Percentiles rank a stretch among this genome's conserved stretches.
Conservation (phyloP, 2,797 vertebrate species). For the Siniperca undulata region DNA sequence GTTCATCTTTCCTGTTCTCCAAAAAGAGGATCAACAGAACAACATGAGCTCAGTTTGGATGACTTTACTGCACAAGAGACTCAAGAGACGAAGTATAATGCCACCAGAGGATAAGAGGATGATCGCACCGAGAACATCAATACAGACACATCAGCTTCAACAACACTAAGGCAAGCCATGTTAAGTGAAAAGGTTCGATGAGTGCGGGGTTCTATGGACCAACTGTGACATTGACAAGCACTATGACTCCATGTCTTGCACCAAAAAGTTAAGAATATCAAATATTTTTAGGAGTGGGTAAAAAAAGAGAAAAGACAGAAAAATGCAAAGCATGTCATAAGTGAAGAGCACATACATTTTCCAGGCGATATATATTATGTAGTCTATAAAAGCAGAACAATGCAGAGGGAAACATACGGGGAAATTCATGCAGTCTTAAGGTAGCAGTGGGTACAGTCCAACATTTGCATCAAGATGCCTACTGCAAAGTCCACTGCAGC, state of each 20-base stretch:
- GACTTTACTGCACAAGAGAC: neutral
- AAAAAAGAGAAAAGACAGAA: neutral
- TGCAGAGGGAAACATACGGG: neutral
- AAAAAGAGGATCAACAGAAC: neutral
- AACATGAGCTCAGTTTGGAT: neutral
- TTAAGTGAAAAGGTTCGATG: neutral
- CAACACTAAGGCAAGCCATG: neutral
- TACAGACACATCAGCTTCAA: neutral
- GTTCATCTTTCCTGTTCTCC: neutral
- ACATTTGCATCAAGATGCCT: neutral
- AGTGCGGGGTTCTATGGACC: neutral
- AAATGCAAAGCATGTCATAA: neutral
- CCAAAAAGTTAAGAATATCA: neutral
- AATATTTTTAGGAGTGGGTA: neutral
- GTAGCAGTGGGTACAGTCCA: neutral
- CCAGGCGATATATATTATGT: neutral
- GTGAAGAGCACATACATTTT: neutral
- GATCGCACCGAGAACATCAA: conserved; percentile 14
- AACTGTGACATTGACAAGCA: neutral
- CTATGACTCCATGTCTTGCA: neutral
- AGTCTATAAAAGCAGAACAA: neutral
- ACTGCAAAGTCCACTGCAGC: neutral
- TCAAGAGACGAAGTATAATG: neutral
- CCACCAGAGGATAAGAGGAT: neutral
- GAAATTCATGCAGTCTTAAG: neutral